Percentiles rank a stretch among this genome's conserved stretches.
Conservation (phyloP, 2,888 invertebrate genomes). For the Plusia festucae region DNA sequence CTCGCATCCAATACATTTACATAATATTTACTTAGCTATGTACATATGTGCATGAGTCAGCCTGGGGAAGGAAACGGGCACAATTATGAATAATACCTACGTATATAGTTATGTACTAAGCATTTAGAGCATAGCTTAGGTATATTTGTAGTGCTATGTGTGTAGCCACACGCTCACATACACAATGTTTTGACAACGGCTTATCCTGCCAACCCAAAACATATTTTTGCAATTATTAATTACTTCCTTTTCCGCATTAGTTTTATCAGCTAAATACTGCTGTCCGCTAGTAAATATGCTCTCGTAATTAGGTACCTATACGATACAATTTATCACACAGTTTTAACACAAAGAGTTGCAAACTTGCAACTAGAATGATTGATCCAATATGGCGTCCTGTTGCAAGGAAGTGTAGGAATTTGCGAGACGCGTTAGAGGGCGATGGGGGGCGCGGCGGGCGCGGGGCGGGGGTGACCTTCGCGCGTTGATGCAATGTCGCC, state of each 20-base stretch:
- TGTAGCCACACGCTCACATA: neutral
- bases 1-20: slow-evolving; percentile 43
- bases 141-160: neutral
- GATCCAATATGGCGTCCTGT: slow-evolving; percentile 82
- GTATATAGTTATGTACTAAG: slow-evolving; percentile 10
- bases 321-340: slow-evolving; percentile 20
- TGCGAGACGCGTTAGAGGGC: slow-evolving; percentile 64
- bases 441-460: slow-evolving; percentile 59
- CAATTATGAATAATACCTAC: slow-evolving; percentile 35
- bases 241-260: slow-evolving; percentile 19
- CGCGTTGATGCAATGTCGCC: slow-evolving; percentile 89
- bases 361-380: slow-evolving; percentile 68
- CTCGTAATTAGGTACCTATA: slow-evolving; percentile 8
- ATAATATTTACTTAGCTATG: slow-evolving; percentile 42
- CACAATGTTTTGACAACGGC: slow-evolving; percentile 6
- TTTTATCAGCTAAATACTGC: slow-evolving; percentile 20
- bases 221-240: slow-evolving; percentile 25
- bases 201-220: slow-evolving; percentile 15
- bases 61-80: slow-evolving; percentile 51
- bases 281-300: slow-evolving; percentile 17
- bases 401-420: slow-evolving; percentile 71
- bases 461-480: slow-evolving; percentile 80
- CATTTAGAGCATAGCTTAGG: slow-evolving; percentile 12
- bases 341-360: slow-evolving; percentile 48
- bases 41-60: slow-evolving; percentile 51